Percentiles rank a stretch among this genome's conserved stretches.
These are phyloP conservation scores for Brassicogethes aeneus DNA, from an alignment of 2,888 invertebrate species.

Conservation along the genomic window DNA sequence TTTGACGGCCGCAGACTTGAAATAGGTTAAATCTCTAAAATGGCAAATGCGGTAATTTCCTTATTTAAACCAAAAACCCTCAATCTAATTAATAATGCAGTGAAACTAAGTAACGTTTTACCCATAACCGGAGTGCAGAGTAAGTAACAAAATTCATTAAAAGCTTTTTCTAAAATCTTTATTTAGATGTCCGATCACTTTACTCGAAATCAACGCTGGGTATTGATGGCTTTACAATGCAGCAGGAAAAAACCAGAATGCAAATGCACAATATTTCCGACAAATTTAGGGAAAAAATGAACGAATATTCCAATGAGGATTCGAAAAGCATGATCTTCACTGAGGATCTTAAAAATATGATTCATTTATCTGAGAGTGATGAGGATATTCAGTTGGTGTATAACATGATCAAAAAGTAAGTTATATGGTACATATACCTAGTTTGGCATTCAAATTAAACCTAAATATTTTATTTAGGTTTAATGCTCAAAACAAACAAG, in stretches of 20 bases:
- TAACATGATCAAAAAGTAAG: conserved; percentile 63
- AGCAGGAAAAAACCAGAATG: conserved; percentile 45
- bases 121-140: not conserved
- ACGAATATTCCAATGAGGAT: conserved; percentile 47
- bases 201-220: conserved; percentile 54
- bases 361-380: conserved; percentile 56
- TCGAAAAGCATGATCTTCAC: conserved; percentile 65
- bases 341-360: conserved; percentile 76
- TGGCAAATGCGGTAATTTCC: no score
- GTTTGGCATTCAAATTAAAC: no score
- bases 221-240: conserved; percentile 48
- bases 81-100: no score
- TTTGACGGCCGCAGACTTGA: no score
- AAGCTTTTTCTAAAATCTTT: not conserved
- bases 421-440: no score
- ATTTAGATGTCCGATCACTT: conserved; percentile 37
- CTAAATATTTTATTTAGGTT: conserved; percentile 43
- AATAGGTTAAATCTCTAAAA: no score
- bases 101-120: not conserved
- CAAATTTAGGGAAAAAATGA: conserved; percentile 64
- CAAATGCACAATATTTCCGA: conserved; percentile 55
- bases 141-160: not conserved
- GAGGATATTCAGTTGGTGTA: conserved; percentile 54
- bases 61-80: no score
- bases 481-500: conserved; percentile 57